Percentiles rank a stretch among this genome's conserved stretches.
These are phyloP conservation scores for Chloroceryle inda DNA, from an alignment of 2,797 vertebrate genomes.

Conservation along the genomic window DNA sequence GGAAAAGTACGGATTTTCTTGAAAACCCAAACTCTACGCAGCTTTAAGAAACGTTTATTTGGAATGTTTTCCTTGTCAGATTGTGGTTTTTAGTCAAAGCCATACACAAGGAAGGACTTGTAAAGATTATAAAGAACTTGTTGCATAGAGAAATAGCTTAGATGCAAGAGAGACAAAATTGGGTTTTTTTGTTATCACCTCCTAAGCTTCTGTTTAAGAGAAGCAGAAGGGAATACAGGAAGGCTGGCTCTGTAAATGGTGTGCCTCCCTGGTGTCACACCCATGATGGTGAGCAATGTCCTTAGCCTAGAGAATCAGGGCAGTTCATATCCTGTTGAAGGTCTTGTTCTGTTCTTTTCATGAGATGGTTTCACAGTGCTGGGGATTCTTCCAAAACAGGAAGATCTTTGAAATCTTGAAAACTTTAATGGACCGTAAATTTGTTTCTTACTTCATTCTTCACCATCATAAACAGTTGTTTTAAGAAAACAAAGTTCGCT, in stretches of 20 bases:
- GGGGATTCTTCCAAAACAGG: background rate
- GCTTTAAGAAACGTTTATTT: background rate
- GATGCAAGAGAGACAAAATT: background rate
- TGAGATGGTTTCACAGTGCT: background rate
- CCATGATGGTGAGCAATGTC: background rate
- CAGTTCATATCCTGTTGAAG: background rate
- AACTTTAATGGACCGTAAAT: background rate
- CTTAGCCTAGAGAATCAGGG: background rate
- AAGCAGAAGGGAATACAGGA: background rate
- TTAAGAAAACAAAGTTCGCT: conserved; percentile 14
- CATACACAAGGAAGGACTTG: background rate
- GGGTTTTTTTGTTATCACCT: background rate
- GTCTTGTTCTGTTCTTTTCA: background rate
- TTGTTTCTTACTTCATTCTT: background rate
- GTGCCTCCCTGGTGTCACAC: accelerated
- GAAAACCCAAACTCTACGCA: background rate
- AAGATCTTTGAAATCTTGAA: background rate
- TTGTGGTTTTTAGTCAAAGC: background rate
- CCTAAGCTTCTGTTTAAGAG: background rate
- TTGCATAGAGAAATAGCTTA: background rate
- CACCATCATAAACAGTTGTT: background rate
- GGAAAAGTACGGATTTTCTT: background rate
- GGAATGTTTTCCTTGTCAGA: background rate
- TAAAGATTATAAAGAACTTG: background rate
- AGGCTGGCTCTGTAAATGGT: background rate